Conservation (phyloP, 2,888 invertebrate species). For the Ceramica pisi region DNA sequence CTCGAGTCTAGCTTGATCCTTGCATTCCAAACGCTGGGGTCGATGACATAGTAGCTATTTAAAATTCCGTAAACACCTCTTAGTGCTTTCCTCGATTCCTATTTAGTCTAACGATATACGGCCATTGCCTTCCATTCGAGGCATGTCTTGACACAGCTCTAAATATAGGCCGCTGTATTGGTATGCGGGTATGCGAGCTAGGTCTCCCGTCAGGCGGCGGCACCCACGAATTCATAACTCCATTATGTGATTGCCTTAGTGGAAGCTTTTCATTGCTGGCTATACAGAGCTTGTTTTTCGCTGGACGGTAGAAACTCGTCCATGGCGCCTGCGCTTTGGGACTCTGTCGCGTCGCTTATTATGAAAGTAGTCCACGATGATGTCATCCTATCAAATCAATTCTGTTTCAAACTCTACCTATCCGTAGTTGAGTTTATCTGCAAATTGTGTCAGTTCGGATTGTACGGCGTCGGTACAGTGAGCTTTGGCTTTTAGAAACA, state of each 20-base stretch:
- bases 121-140: slow-evolving; percentile 73
- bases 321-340: slow-evolving; percentile 52
- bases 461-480: neutral
- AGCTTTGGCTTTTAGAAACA: slow-evolving; percentile 6
- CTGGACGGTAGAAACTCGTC: slow-evolving; percentile 24
- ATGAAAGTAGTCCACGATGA: slow-evolving; percentile 64
- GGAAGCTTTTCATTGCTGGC: slow-evolving; percentile 52
- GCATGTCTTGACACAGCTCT: slow-evolving; percentile 76
- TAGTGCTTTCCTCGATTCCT: slow-evolving; percentile 68
- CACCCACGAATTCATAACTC: slow-evolving; percentile 55
- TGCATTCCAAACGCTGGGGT: slow-evolving; percentile 33
- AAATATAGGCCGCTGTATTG: slow-evolving; percentile 80
- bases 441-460: slow-evolving; percentile 9
- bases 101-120: slow-evolving; percentile 68
- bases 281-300: slow-evolving; percentile 27
- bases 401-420: slow-evolving; percentile 66
- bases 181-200: slow-evolving; percentile 74
- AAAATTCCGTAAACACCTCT: slow-evolving; percentile 65
- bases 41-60: slow-evolving; percentile 58
- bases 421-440: slow-evolving; percentile 36
- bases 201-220: slow-evolving; percentile 46
- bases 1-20: slow-evolving; percentile 10
- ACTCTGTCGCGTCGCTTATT: slow-evolving; percentile 38
- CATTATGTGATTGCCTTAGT: slow-evolving; percentile 34
- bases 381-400: slow-evolving; percentile 74